Evolutionary conservation across 2,113 vertebrate genomes (phyloP), one percentile per base, ranked within the genome.

Genomic region (Poecilia latipinna): DNA sequence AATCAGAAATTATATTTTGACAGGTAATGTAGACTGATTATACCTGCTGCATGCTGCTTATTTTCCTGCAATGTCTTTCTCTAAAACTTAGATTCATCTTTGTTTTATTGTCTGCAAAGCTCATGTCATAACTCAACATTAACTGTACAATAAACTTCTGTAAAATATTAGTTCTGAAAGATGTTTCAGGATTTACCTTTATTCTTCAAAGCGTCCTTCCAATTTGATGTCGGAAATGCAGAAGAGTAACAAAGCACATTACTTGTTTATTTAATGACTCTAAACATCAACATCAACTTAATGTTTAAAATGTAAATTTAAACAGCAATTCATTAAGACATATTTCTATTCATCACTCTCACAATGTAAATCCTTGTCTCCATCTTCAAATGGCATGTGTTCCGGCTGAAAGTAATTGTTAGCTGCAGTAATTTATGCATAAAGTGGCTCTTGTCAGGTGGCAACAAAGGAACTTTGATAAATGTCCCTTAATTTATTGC

Each of bases 401-500:
- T 91, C 89, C 85, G 91, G 91, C 91, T 95, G 94, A 96, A 95
- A 95, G 94, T 95, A 94, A 96, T 97, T 96, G 94, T 95, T 95
- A 93, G 91, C 95, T 79, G 89, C 94, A 88, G 94, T 97, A 96
- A 97, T 97, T 97, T 96, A 96, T 96, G 96, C 95, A 96, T 93
- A 95, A 96, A 96, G 95, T 95, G 93, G 92, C 93, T 94, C 96
- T 96, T 95, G 93, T 95, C 94, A 95, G 93, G 86, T 87, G 85
- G 90, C 93, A 95, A 95, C 95, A 96, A 96, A 96, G 93, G 91
- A 90, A 93, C 95, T 94, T 96, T 97, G 96, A 97, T 96, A 94
- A 97, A 98, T 96, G 95, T 89, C 91, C 87, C 93, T 96, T 97
- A 96, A 97, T 97, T 97, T 97, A 97, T 96, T 96, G 95, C 97